Base-by-base conservation (phyloP, 2,797 vertebrate genomes). In the Discoglossus pictus region DNA sequence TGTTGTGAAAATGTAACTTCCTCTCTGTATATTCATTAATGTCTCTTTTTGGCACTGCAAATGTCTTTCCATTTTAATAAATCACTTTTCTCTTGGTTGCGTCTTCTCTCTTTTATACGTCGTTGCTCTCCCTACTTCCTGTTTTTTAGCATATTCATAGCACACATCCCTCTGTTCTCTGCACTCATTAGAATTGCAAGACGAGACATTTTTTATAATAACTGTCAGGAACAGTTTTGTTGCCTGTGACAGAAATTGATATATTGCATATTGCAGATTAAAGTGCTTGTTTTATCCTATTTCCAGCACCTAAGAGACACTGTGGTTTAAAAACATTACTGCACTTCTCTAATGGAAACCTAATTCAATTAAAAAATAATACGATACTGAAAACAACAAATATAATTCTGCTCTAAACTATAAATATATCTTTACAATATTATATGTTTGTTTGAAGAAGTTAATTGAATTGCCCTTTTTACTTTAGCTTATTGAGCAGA, bases 331-430 rank as follows among this genome's bases (percentile, higher is more conserved):
- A 60, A 51, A 20, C 54, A 35, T 68, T 31, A 31, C 27, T 4
- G 8, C 27, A 31, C 8, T 59, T 60, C 55, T 59, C 25, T 68
- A 68, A 68, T 68, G 65, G 65, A 51, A 43, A 52, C 42, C 35
- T 52, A 68, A 68, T 60, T 68, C 24, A 43, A 60, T 68, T 68
- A 68, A 15, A 23, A 9, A 40, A 10, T 5, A 27, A 7, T 56
- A 20, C 31, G 23, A 36, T 39, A 18, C 48, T 39, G 36, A 40
- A 35, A n/a, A 40, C 6, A 10, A 16, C 39, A 56, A 56, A 34
- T 23, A 34, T 15, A 6, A 34, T 39, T 67, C 31, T 25, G 47
- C 59, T 47, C 15, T 40, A n/a, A 44, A 2, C 15, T 2, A 16
- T 68, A 51, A 15, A 31, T 25, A 20, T 36, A 52, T 20, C 31